Evolutionary conservation across 2,797 vertebrate species (phyloP), one percentile per base, ranked within the genome.

Genomic region (Gila robusta): DNA sequence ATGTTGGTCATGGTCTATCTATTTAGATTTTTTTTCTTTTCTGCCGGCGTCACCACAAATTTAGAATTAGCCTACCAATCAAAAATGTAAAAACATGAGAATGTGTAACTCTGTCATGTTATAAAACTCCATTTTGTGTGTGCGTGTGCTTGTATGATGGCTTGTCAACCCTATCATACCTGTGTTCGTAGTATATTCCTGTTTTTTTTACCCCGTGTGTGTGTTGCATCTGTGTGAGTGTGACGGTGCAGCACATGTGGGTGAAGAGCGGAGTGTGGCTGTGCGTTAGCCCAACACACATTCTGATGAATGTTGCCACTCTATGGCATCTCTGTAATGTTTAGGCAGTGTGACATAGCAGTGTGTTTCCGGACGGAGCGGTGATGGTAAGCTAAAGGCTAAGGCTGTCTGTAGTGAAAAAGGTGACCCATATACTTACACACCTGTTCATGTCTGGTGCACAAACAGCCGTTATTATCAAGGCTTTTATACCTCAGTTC

Each of bases 381-480:
- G 85, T 77, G 88, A 94, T 93, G 95, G 95, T 96, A 96, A 96
- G 95, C 95, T 93, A 91, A 93, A 90, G 87, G 87, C 87, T 77
- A 80, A 86, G 66, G 83, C 87, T 73, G 70, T 59, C 86, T 82
- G 82, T 90, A 88, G 88, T 77, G 54, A 69, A 85, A 69, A 84
- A 91, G 93, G 95, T 95, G 93, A 93, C 90, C 87, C 76, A 86
- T 52, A 84, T 89, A 88, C 90, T 79, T 91, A 84, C 85, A 87
- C 88, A 88, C 89, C 69, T 80, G 86, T 86, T 84, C 73, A 84
- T 87, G 54, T 82, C 71, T 78, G 74, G 28, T 83, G 62, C 70
- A 78, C 74, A 85, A 71, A 70, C 23, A 71, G 56, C 73, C 19
- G 16, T 79, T 88, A 49, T 79, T 72, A 14, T 71, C 39, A 84